Base-by-base conservation (phyloP, 2,797 vertebrate genomes). In the Diplodus sargus region DNA sequence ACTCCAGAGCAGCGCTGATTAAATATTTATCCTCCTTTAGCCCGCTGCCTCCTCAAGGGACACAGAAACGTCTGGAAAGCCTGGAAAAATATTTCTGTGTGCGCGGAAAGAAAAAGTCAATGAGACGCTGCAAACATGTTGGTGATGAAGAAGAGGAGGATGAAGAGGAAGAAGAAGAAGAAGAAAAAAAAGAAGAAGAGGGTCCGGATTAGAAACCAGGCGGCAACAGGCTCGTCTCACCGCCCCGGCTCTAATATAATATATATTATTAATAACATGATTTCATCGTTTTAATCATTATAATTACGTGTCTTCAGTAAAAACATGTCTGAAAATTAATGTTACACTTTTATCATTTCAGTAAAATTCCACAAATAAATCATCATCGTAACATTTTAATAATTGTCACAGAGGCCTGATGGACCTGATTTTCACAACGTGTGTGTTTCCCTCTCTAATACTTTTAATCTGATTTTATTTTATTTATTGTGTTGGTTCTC, bases 11-110 rank as follows among this genome's bases (percentile, higher is more conserved):
- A 84, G 82, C 73, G 63, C 82, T 86, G 87, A 92, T 94, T 89
- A 95, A 95, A 94, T 93, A 94, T 95, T 93, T 91, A 94, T 93
- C 82, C 87, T 88, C 83, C 85, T 90, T 87, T 85, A 88, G 85
- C 76, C 78, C 82, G 67, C 70, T 79, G 84, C 81, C 62, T 82
- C 85, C 89, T 76, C 89, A 74, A 3, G 90, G 87, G 91, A 91
- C 56, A 58, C 63, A 47, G 63, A 82, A 74, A 79, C 75, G 81
- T 89, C 83, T 91, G 86, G 82, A 88, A 89, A 85, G 78, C 22
- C 81, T 76, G 80, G 76, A 76, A 83, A 85, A 84, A 89, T 58
- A 79, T 81, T 86, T 66, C 45, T 75, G 69, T 42, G 63, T 51
- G 60, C 30, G 75, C 69, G n/a, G n/a, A 69, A 59, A 81, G 66